These are phyloP conservation scores for Dendrolimus pini DNA, from an alignment of 2,888 invertebrate genomes.

Conservation along the genomic window DNA sequence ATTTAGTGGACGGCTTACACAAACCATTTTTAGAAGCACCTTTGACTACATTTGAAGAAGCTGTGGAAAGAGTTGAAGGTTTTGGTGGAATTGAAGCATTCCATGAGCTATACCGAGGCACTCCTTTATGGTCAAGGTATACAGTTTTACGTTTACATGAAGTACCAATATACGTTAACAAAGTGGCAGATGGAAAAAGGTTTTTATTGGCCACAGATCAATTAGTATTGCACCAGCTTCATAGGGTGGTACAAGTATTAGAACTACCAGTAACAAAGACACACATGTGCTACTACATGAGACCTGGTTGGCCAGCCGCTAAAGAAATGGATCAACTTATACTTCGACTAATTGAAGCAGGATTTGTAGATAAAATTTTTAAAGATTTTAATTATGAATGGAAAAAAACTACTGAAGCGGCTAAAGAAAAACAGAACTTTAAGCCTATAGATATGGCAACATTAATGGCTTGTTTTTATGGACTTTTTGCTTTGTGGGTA, in stretches of 20 bases:
- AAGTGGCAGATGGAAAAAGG: conserved; percentile 31
- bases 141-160: conserved; percentile 18
- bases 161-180: conserved; percentile 17
- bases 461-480: conserved; percentile 37
- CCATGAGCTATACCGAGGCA: conserved; percentile 25
- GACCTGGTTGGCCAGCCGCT: conserved; percentile 44
- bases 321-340: conserved; percentile 23
- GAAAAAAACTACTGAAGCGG: conserved; percentile 5
- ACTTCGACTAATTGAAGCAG: conserved; percentile 28
- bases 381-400: conserved; percentile 11
- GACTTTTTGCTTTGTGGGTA: conserved; percentile 25
- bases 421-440: conserved; percentile 4
- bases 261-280: conserved; percentile 22
- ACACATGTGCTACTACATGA: conserved; percentile 31
- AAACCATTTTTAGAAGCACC: conserved; percentile 32
- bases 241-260: conserved; percentile 29
- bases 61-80: conserved; percentile 27
- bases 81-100: conserved; percentile 32
- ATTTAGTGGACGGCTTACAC: conserved; percentile 36
- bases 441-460: conserved; percentile 25
- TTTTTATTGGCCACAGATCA: conserved; percentile 31
- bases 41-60: conserved; percentile 27
- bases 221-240: conserved; percentile 15
- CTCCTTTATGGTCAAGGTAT: conserved; percentile 23
- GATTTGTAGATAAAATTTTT: conserved; percentile 23